Evolutionary conservation across 2,113 vertebrate species (phyloP).

Genomic region (Mellivora capensis): DNA sequence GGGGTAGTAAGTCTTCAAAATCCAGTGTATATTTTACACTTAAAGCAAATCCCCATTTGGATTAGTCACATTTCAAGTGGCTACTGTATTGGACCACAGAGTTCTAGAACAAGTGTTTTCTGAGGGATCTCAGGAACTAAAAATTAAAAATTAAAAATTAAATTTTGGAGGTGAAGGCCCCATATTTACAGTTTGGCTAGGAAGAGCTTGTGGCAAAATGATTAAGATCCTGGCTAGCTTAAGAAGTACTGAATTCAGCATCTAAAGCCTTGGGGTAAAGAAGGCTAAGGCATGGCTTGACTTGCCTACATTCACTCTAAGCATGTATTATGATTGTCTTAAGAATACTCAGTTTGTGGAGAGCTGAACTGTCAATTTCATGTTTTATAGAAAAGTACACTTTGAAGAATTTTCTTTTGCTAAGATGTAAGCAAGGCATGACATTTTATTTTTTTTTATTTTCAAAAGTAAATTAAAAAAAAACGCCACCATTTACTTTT

Average conservation of each 20-base stretch:
- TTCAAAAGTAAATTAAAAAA: background rate
- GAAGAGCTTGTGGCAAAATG: background rate
- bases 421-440: background rate
- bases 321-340: background rate
- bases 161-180: background rate
- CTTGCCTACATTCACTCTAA: too few species aligned
- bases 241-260: background rate
- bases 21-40: background rate
- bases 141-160: too few species aligned
- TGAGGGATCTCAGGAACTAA: background rate
- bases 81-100: background rate
- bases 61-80: background rate
- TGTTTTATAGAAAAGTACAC: background rate
- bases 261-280: rapidly evolving
- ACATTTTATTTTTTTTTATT: background rate
- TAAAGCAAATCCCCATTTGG: background rate
- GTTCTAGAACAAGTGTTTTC: background rate
- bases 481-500: background rate
- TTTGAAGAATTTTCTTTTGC: background rate
- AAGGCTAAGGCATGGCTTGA: background rate
- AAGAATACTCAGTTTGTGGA: background rate
- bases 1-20: background rate
- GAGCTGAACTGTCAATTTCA: background rate
- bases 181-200: background rate
- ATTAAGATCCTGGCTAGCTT: background rate